Conservation (phyloP, 1,140 invertebrate genomes). For the Andrena cerasifolii region DNA sequence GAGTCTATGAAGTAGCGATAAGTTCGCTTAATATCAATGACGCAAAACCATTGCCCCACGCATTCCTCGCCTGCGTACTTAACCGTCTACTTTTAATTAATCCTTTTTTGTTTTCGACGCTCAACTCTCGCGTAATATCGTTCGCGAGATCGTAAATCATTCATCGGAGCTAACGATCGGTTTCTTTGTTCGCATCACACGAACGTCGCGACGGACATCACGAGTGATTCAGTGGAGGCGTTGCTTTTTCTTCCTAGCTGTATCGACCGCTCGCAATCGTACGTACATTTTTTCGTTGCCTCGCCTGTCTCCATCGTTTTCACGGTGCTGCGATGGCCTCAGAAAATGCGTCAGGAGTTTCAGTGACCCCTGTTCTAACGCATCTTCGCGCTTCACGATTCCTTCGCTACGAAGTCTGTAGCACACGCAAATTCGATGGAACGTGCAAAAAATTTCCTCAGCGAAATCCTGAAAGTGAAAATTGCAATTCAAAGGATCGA, state of each 20-base stretch:
- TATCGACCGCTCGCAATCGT: background rate
- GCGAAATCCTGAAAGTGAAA: too few relatives aligned
- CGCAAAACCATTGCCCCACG: background rate
- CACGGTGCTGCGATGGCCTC: background rate
- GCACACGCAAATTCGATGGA: too few relatives aligned
- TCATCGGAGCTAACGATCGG: background rate
- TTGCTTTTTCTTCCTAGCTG: background rate
- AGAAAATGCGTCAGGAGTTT: background rate
- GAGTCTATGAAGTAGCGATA: constrained; percentile 47
- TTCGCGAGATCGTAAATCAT: background rate
- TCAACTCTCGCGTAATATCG: background rate
- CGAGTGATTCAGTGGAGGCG: background rate
- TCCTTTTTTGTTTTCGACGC: background rate
- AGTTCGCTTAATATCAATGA: constrained; percentile 43
- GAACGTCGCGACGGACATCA: background rate
- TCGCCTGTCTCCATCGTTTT: background rate
- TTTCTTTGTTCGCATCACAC: background rate
- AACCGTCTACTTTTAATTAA: constrained; percentile 4
- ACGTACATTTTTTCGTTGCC: background rate
- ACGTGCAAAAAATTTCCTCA: too few relatives aligned
- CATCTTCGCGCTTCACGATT: too few relatives aligned
- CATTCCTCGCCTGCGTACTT: background rate
- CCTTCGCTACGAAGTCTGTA: too few relatives aligned
- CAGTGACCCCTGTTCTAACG: constrained; percentile 11
- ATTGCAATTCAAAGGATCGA: too few relatives aligned